These are phyloP conservation scores for Tuta absoluta DNA, from an alignment of 2,888 invertebrate species.

Conservation along the genomic window DNA sequence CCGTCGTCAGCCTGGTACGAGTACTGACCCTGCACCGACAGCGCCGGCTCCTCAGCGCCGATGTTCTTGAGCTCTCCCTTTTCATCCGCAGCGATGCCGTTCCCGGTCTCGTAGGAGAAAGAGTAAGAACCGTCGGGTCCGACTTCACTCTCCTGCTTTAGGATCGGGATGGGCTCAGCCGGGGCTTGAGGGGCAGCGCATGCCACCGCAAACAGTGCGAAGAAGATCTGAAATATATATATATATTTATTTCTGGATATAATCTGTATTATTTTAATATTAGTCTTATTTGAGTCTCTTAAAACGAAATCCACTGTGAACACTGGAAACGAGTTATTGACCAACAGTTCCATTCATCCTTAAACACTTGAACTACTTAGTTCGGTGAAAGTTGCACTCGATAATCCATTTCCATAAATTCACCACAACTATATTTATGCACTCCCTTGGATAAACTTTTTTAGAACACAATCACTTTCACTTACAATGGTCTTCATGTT, in stretches of 20 bases:
- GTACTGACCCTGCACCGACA: constrained; percentile 83
- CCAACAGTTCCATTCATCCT: constrained; percentile 2
- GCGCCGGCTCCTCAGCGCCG: constrained; percentile 75
- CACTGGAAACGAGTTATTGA: constrained; percentile 8
- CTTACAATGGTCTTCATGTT: constrained; percentile 78
- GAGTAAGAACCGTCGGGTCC: constrained; percentile 83
- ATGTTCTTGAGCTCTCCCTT: constrained; percentile 78
- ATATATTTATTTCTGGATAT: neutral
- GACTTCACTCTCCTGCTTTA: constrained; percentile 77
- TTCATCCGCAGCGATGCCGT: constrained; percentile 83
- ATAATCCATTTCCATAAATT: constrained; percentile 18
- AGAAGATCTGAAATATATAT: constrained; percentile 63
- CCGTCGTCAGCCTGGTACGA: constrained; percentile 84
- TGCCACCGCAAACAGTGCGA: constrained; percentile 63
- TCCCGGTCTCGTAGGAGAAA: constrained; percentile 83
- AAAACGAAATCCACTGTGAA: constrained; percentile 7
- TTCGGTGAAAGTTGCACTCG: neutral
- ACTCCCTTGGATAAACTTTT: constrained; percentile 32
- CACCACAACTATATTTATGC: constrained; percentile 7
- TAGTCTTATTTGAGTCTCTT: neutral
- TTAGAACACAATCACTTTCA: constrained; percentile 61
- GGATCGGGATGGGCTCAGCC: constrained; percentile 72
- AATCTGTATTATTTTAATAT: neutral
- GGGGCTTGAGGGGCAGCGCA: constrained; percentile 65
- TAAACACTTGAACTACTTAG: neutral